Percentiles rank a stretch among this genome's conserved stretches.
Conservation (phyloP, 2,888 invertebrate genomes). For the Megalurothrips usitatus region DNA sequence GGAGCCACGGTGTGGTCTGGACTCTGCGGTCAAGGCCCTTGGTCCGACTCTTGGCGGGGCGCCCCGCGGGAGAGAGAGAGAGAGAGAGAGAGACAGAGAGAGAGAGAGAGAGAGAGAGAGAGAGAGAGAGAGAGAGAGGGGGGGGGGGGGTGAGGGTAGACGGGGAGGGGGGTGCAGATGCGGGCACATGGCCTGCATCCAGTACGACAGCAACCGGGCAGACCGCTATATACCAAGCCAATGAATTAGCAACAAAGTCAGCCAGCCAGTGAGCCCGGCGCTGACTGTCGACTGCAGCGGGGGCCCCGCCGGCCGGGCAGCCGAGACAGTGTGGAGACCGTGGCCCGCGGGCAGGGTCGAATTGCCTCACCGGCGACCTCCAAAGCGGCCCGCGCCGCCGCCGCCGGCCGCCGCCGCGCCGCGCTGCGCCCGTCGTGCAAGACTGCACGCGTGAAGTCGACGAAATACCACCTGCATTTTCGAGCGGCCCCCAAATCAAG, state of each 20-base stretch:
- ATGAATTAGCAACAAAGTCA: constrained; percentile 17
- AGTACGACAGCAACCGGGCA: neutral
- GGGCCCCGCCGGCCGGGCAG: too few species aligned
- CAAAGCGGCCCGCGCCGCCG: neutral
- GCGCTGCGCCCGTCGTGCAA: too few species aligned
- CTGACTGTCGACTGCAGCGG: too few species aligned
- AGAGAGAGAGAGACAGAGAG: neutral
- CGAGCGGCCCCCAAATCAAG: too few species aligned
- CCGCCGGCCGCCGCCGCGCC: neutral
- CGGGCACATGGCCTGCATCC: neutral
- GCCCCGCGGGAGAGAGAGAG: neutral
- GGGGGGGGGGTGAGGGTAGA: neutral
- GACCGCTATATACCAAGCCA: neutral
- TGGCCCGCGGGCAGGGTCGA: neutral
- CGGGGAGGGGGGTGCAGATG: neutral
- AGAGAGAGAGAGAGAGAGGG: neutral
- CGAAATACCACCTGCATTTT: too few species aligned
- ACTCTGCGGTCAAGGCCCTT: constrained; percentile 14
- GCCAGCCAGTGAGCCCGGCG: neutral
- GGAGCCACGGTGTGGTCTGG: neutral
- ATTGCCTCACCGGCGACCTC: constrained; percentile 13
- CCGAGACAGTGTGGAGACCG: neutral
- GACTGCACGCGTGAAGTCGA: too few species aligned
- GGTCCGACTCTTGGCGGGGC: neutral
- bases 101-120: constrained; percentile 1